Evolutionary conservation across 1,140 invertebrate genomes (phyloP).

Genomic region (Calliphora vicina): DNA sequence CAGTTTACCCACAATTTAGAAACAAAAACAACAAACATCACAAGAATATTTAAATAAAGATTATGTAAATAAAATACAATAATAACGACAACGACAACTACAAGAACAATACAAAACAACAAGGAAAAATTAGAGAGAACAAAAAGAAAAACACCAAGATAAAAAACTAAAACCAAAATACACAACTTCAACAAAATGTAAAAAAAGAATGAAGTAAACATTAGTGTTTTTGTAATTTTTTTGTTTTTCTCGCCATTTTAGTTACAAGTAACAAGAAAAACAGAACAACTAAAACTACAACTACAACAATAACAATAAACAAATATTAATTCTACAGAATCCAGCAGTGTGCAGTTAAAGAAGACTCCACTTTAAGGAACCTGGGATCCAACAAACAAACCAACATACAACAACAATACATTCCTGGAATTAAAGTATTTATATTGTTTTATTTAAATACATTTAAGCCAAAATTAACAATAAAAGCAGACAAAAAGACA

Average conservation of each 20-base stretch:
- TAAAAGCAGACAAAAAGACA: not conserved
- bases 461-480: not conserved
- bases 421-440: constrained; percentile 19
- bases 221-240: not conserved
- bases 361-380: not conserved
- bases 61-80: constrained; percentile 14
- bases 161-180: not conserved
- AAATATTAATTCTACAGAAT: not conserved
- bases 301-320: not conserved
- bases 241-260: not conserved
- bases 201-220: not conserved
- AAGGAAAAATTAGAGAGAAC: not conserved
- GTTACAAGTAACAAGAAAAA: not conserved
- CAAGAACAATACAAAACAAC: constrained; percentile 11
- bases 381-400: not conserved
- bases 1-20: not conserved
- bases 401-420: not conserved
- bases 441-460: constrained; percentile 15
- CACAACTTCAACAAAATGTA: not conserved
- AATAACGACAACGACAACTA: not conserved
- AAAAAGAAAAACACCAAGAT: not conserved
- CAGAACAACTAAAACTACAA: no score
- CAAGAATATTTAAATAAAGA: not conserved
- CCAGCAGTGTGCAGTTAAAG: not conserved
- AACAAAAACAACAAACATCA: no score